Percentiles rank a stretch among this genome's conserved stretches.
These are phyloP conservation scores for Syrrhaptes paradoxus DNA, from an alignment of 2,113 vertebrate genomes.

Conservation along the genomic window DNA sequence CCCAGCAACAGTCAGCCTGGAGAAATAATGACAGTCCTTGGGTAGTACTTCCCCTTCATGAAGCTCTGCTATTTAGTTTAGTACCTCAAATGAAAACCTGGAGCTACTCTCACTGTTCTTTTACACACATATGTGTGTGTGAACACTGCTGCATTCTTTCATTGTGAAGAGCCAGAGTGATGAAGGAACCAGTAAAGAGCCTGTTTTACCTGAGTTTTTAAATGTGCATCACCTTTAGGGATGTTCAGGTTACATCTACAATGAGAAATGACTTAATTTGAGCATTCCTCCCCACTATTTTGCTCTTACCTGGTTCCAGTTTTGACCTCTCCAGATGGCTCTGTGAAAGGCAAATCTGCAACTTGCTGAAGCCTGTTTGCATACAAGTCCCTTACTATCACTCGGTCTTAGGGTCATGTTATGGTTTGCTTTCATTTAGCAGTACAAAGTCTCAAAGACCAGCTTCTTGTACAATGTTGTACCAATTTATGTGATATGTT, in stretches of 20 bases:
- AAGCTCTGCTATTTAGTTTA: background rate
- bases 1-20: background rate
- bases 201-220: background rate
- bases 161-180: background rate
- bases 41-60: background rate
- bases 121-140: background rate
- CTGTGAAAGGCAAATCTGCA: background rate
- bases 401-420: accelerated
- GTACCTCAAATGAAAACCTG: background rate
- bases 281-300: background rate
- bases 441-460: background rate
- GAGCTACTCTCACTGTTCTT: background rate
- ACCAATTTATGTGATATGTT: background rate
- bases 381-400: background rate
- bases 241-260: background rate
- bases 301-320: background rate
- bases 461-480: background rate
- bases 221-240: background rate
- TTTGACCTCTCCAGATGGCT: background rate
- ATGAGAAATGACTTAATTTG: background rate
- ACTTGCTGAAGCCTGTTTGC: background rate
- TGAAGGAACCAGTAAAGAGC: background rate
- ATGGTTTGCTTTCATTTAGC: background rate
- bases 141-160: background rate
- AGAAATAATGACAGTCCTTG: background rate